These are phyloP conservation scores for Clunio marinus DNA, from an alignment of 2,888 invertebrate genomes.

Conservation along the genomic window DNA sequence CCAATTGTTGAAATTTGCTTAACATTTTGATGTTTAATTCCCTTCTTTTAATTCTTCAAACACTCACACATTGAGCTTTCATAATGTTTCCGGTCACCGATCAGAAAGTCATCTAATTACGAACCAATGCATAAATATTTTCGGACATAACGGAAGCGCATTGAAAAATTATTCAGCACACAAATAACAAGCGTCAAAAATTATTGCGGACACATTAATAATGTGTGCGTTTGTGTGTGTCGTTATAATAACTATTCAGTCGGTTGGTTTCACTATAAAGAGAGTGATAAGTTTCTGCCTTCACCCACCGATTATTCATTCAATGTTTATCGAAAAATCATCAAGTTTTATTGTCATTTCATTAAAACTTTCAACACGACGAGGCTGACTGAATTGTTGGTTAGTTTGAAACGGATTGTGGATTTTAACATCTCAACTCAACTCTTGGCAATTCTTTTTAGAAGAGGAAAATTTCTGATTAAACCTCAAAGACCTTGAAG, in stretches of 20 bases:
- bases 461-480: constrained; percentile 9
- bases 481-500: too few relatives aligned
- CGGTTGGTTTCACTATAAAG: neutral
- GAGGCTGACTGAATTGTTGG: too few relatives aligned
- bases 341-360: constrained; percentile 23
- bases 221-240: neutral
- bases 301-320: neutral
- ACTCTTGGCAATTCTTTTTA: too few relatives aligned
- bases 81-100: constrained; percentile 31
- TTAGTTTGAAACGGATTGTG: too few relatives aligned
- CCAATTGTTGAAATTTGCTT: constrained; percentile 23
- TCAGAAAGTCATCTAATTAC: constrained; percentile 25
- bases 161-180: neutral
- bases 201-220: neutral
- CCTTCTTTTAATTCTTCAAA: neutral
- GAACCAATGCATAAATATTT: constrained; percentile 24
- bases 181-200: too few relatives aligned
- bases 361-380: constrained; percentile 20
- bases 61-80: too few relatives aligned
- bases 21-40: neutral
- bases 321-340: constrained; percentile 29
- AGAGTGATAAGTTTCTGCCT: neutral
- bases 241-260: too few relatives aligned
- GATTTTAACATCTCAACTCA: too few relatives aligned
- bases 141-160: neutral